phyloP scores from a whole-genome alignment of 1,140 invertebrate genomes.

The Maniola jurtina region DNA sequence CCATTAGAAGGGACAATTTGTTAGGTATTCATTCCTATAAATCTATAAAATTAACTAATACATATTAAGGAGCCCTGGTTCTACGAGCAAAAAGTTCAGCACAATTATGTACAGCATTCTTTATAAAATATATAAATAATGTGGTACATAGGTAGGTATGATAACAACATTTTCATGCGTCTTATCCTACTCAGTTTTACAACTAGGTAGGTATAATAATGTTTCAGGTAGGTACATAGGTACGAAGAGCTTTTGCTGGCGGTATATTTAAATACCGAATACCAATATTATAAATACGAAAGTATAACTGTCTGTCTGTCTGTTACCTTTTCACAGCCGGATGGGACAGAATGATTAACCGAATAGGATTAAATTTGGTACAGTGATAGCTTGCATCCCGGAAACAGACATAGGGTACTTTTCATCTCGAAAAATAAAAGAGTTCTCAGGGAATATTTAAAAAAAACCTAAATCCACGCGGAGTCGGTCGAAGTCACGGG shows the following conservation, averaged over 20 bases:
- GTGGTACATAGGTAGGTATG: constrained; percentile 35
- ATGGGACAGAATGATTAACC: too few relatives aligned
- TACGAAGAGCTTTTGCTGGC: not conserved
- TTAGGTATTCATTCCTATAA: constrained; percentile 49
- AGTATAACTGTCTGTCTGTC: too few relatives aligned
- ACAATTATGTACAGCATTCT: constrained; percentile 17
- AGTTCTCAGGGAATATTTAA: too few relatives aligned
- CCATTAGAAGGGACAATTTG: constrained; percentile 43
- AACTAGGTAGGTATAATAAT: constrained; percentile 19
- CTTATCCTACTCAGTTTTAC: constrained; percentile 33
- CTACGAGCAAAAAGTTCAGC: constrained; percentile 62
- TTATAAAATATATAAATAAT: constrained; percentile 47
- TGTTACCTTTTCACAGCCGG: too few relatives aligned
- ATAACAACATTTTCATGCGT: constrained; percentile 49
- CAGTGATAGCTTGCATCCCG: too few relatives aligned
- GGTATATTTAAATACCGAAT: not conserved
- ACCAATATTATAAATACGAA: too few relatives aligned
- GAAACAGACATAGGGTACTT: too few relatives aligned
- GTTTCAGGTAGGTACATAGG: not conserved
- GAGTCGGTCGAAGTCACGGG: too few relatives aligned
- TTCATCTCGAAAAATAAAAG: too few relatives aligned
- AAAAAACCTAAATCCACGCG: too few relatives aligned
- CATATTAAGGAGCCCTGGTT: constrained; percentile 41
- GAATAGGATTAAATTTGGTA: too few relatives aligned
- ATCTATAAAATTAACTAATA: constrained; percentile 62